A percentile compares a stretch with the other conserved stretches of the same genome.
Conservation (phyloP, 2,888 invertebrate species). For the Agrochola macilenta region DNA sequence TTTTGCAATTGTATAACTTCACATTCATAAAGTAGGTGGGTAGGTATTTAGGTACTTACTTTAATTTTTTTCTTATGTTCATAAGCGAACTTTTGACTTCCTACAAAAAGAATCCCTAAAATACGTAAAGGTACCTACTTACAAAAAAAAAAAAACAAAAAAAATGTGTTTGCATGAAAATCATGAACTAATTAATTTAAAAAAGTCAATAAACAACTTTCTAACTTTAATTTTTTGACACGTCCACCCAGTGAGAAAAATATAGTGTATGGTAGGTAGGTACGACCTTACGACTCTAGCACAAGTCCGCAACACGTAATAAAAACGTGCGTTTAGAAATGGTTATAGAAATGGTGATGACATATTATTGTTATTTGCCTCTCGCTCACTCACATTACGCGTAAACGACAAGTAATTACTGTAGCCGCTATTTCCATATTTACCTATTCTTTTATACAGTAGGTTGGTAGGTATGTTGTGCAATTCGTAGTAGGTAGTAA, state of each 20-base stretch:
- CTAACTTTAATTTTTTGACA: neutral
- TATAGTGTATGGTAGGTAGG: neutral
- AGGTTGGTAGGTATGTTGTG: neutral
- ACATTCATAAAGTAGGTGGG: neutral
- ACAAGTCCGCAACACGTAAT: neutral
- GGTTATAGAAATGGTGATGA: conserved; percentile 23
- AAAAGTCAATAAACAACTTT: neutral
- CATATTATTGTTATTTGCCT: conserved; percentile 21
- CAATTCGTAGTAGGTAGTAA: too few relatives aligned
- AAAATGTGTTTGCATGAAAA: too few relatives aligned
- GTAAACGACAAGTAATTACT: neutral
- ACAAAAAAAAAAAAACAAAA: neutral
- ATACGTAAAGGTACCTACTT: neutral
- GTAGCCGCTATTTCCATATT: neutral
- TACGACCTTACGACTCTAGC: neutral
- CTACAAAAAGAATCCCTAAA: neutral
- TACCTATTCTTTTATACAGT: neutral
- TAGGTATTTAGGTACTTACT: neutral
- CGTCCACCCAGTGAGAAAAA: neutral
- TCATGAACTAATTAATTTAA: neutral
- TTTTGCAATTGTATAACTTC: neutral
- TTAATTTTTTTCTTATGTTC: neutral
- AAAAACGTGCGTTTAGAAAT: conserved; percentile 15
- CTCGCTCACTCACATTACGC: conserved; percentile 26
- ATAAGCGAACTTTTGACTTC: neutral